Evolutionary conservation across 2,888 invertebrate species (phyloP).

Genomic region (Coremacera marginata): DNA sequence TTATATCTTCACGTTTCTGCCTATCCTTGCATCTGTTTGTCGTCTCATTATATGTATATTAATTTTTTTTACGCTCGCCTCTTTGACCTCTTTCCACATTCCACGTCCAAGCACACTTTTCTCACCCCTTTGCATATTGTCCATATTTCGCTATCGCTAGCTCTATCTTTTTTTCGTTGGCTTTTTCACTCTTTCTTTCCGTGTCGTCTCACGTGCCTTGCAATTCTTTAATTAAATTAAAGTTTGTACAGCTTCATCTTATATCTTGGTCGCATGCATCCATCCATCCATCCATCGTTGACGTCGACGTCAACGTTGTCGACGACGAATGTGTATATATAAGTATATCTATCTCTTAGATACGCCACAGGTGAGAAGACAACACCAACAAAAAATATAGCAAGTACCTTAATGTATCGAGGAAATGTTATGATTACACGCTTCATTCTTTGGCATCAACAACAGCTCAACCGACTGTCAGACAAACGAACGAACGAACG

Average conservation of each 20-base stretch:
- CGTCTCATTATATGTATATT: background rate
- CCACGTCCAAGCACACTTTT: background rate
- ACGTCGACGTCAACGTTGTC: background rate
- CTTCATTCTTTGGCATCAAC: conserved; percentile 17
- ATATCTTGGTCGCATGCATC: background rate
- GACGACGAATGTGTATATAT: background rate
- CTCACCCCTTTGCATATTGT: background rate
- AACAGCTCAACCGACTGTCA: conserved; percentile 4
- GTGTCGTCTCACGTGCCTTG: conserved; percentile 2
- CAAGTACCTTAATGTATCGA: conserved; percentile 12
- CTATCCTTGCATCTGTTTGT: background rate
- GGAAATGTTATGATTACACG: conserved; percentile 33
- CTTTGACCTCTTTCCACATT: background rate
- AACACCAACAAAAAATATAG: background rate
- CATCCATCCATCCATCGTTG: too few relatives aligned
- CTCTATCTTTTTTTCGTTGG: background rate
- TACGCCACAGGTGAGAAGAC: conserved; percentile 28
- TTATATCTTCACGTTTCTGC: background rate
- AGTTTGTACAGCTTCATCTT: background rate
- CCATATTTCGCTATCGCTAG: background rate
- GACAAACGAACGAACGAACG: background rate
- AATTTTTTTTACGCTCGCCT: background rate
- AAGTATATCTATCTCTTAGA: conserved; percentile 1
- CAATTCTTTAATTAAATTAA: conserved; percentile 29
- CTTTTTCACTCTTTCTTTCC: background rate